These are phyloP conservation scores for Exephanes ischioxanthus DNA, from an alignment of 2,888 invertebrate species.

Conservation along the genomic window DNA sequence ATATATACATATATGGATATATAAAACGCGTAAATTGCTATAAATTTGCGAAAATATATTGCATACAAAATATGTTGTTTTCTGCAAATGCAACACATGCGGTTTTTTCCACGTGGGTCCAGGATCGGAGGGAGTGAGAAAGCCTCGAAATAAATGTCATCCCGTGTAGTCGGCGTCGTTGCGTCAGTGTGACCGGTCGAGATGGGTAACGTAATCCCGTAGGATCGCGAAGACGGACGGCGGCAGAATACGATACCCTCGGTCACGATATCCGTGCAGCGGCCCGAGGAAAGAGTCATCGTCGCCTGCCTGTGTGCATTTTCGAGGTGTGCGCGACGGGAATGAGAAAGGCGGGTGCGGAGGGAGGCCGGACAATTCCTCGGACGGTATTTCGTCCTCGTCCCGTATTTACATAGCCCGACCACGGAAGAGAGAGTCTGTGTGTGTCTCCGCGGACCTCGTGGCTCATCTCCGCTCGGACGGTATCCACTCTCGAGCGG, in stretches of 20 bases:
- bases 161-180: constrained; percentile 63
- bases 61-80: background rate
- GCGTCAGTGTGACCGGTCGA: constrained; percentile 44
- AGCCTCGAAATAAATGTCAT: constrained; percentile 79
- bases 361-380: constrained; percentile 31
- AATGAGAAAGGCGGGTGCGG: constrained; percentile 39
- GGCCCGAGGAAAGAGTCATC: constrained; percentile 64
- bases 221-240: constrained; percentile 79
- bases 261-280: constrained; percentile 59
- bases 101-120: background rate
- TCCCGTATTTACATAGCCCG: constrained; percentile 61
- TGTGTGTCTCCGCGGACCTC: constrained; percentile 35
- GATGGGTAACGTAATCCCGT: constrained; percentile 78
- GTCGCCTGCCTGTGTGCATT: constrained; percentile 42
- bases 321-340: constrained; percentile 35
- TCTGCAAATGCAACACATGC: background rate
- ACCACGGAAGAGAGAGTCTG: constrained; percentile 5
- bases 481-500: constrained; percentile 22
- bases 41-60: background rate
- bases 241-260: constrained; percentile 79
- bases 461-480: constrained; percentile 54
- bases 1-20: background rate
- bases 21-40: too few relatives aligned
- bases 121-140: constrained; percentile 55
- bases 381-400: constrained; percentile 59